Percentiles rank a stretch among this genome's conserved stretches.
Evolutionary conservation across 2,113 vertebrate species (phyloP).

Genomic region (Silurus asotus): DNA sequence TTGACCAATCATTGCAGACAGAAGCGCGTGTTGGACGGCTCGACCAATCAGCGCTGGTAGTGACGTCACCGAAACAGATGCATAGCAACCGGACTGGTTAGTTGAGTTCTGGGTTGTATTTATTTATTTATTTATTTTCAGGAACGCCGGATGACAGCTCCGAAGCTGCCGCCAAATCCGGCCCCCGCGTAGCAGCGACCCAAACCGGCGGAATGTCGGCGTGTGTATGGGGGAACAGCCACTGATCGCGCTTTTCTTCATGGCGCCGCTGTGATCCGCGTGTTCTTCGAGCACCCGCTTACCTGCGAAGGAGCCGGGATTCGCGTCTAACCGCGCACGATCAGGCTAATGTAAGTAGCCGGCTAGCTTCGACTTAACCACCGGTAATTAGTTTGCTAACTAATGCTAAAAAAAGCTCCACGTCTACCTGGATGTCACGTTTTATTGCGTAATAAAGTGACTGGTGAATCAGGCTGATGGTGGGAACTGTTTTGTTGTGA

Average conservation of each 20-base stretch:
- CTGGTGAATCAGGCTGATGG: too few relatives aligned
- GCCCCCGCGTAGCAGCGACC: not conserved
- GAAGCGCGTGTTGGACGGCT: too few relatives aligned
- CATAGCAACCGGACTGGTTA: conserved; percentile 11
- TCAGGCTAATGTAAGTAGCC: conserved; percentile 20
- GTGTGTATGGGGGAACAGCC: not conserved
- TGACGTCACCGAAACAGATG: not conserved
- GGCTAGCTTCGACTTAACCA: not conserved
- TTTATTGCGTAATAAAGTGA: not conserved
- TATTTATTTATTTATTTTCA: not conserved
- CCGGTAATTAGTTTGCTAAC: not conserved
- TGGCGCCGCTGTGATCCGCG: conserved; percentile 13
- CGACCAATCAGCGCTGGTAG: conserved; percentile 8
- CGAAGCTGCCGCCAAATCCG: not conserved
- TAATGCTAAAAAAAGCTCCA: not conserved
- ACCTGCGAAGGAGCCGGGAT: not conserved
- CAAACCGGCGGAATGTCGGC: not conserved
- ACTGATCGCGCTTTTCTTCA: not conserved
- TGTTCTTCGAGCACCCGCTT: not conserved
- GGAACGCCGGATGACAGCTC: conserved; percentile 11
- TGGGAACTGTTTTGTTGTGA: too few relatives aligned
- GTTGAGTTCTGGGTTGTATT: not conserved
- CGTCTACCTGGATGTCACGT: too few relatives aligned
- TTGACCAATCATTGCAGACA: not conserved
- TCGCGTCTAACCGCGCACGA: not conserved